These are phyloP conservation scores for Catharus minimus DNA, from an alignment of 2,113 vertebrate genomes.

Conservation along the genomic window DNA sequence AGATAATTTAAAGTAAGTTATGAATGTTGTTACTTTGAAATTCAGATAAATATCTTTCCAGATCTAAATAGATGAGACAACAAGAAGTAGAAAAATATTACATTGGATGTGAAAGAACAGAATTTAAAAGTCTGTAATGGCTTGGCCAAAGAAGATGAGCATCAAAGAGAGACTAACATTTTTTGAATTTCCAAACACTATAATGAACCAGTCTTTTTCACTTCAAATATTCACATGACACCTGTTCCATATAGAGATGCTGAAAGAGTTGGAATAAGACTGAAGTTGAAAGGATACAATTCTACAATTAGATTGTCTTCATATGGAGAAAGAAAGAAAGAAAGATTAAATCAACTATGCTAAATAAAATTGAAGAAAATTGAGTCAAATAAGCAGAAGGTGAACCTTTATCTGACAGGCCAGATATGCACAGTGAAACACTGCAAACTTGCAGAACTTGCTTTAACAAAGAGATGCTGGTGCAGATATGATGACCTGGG, in stretches of 20 bases:
- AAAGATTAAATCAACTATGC: neutral
- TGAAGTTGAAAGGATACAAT: neutral
- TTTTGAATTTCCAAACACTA: neutral
- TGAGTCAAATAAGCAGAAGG: neutral
- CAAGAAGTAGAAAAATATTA: neutral
- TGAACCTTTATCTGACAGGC: neutral
- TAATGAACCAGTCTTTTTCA: neutral
- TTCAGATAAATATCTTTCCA: neutral
- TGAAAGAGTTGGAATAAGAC: neutral
- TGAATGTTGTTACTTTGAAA: neutral
- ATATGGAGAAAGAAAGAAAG: neutral
- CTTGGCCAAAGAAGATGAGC: neutral
- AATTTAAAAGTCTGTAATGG: neutral
- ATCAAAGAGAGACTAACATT: neutral
- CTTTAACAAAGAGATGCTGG: neutral
- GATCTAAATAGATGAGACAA: neutral
- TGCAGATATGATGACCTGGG: neutral
- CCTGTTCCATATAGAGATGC: neutral
- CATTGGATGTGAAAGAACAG: neutral
- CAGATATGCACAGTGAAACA: neutral
- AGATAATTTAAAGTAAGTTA: neutral
- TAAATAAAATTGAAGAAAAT: neutral
- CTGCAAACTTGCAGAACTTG: neutral
- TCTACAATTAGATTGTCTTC: neutral
- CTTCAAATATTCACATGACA: neutral